Base-by-base conservation (phyloP, 2,113 vertebrate genomes). In the Phyllopteryx taeniolatus region DNA sequence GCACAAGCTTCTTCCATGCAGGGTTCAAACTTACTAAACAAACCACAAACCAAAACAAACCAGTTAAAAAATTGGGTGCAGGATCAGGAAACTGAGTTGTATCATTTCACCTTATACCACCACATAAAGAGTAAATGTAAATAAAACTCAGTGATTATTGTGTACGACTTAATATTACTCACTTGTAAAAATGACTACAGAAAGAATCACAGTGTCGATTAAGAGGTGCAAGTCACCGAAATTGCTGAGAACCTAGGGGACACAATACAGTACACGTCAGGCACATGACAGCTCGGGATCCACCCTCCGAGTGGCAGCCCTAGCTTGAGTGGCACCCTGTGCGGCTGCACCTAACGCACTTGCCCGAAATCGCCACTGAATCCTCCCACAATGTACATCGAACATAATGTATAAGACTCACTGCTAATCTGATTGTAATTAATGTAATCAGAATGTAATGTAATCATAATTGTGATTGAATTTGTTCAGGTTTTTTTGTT, bases 191-290 rank as follows among this genome's bases (percentile, higher is more conserved):
- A 98, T 91, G 73, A 97, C 86, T 83, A 98, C 89, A 86, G 98
- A 98, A 91, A 61, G 59, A 31, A 99, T 96, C 86, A 93, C 94
- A 69, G 98, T 86, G 86, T 98, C 97, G 67, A 98, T 98, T 86
- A 98, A 98, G 81, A 99, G 95, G 89, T 98, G 97, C 86, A 96
- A 96, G 77, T 98, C 97, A 80, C 97, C 97, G 73, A 98, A 81
- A 83, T 97, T 98, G 88, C 97, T 98, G 88, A 95, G 90, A 77
- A 97, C 95, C 96, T 98, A 78, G 22, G 81, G 14, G 27, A 27
- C 27, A 27, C 27, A 27, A 27, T 27, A 27, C 27, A 27, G 27
- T 27, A 27, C 27, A 27, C 27, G 27, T 27, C 27, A 27, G 27
- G 27, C 27, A 27, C 27, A 27, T 27, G 27, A 27, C 27, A 27